Evolutionary conservation across 2,888 invertebrate genomes (phyloP), one percentile per base, ranked within the genome.

Genomic region (Chrysina gloriosa): DNA sequence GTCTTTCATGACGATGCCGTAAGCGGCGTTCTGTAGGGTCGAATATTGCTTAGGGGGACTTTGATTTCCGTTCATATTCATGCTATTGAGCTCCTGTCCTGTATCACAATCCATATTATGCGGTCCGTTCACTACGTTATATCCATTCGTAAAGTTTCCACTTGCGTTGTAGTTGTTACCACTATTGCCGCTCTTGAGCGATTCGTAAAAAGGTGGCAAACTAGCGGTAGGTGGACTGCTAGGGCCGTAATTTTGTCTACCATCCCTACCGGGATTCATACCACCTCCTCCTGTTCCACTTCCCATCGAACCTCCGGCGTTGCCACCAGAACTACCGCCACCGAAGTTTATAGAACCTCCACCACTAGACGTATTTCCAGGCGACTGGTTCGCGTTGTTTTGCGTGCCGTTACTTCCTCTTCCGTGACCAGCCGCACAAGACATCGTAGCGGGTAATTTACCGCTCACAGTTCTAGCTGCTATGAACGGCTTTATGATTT

Each of bases 181-280:
- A 73, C 89, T 90, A 77, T 92, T 93, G 9, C 93, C 93, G 58
- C 90, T 89, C 82, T 95, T 95, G 0, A 95, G 85, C 6, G 93
- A 93, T 83, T 94, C 94, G 81, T 94, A 94, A 78, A 95, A 95
- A 0, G 94, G 94, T n/a, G 95, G 95, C 69, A 95, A 84, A 61
- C 93, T 93, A 9, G 93, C 94, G 0, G 93, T 94, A 1, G 94
- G 94, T 61, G 94, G 94, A 76, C 94, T 94, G 74, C 93, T 94
- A 4, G 94, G 94, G 1, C 94, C 94, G 79, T 94, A 94, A 81
- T 94, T 93, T 69, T 93, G 91, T 54, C 94, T 88, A 0, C 94
- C 94, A 79, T 93, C 93, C 42, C 93, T 88, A 1, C 93, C 93
- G 6, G 84, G 85, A 69, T 86, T 86, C 82, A 82, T 82, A 11